Evolutionary conservation across 1,140 invertebrate genomes (phyloP).

Genomic region (Pachypeltis micranthus): DNA sequence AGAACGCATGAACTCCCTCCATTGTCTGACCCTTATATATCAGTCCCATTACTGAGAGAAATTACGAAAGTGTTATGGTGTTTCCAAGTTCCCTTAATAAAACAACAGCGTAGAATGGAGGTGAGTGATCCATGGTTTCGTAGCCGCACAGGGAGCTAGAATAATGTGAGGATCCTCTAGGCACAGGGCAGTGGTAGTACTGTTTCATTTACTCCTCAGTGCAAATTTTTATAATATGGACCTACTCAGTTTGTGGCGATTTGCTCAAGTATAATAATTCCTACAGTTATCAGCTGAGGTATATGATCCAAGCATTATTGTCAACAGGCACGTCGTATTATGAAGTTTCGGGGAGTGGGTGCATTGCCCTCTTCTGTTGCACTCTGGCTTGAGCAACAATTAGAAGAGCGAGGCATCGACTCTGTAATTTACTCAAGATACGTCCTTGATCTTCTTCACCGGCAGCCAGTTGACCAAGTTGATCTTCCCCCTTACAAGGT

Average conservation of each 20-base stretch:
- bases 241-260: background rate
- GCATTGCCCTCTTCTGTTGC: slow-evolving; percentile 41
- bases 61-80: background rate
- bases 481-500: slow-evolving; percentile 30
- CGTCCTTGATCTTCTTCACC: slow-evolving; percentile 43
- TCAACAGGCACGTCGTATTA: slow-evolving; percentile 30
- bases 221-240: background rate
- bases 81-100: background rate
- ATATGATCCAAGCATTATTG: background rate
- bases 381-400: slow-evolving; percentile 44
- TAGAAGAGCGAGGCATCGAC: slow-evolving; percentile 47
- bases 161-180: background rate
- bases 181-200: background rate
- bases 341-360: slow-evolving; percentile 40
- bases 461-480: slow-evolving; percentile 25
- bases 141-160: background rate
- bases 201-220: background rate
- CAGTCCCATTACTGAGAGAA: too few relatives aligned
- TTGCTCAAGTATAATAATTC: background rate
- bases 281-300: background rate
- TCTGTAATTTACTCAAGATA: slow-evolving; percentile 46
- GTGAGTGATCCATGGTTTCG: background rate
- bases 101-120: background rate
- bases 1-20: too few relatives aligned
- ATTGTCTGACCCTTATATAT: too few relatives aligned